Conservation (phyloP, 2,888 invertebrate species). For the Heteropelma amictum region DNA sequence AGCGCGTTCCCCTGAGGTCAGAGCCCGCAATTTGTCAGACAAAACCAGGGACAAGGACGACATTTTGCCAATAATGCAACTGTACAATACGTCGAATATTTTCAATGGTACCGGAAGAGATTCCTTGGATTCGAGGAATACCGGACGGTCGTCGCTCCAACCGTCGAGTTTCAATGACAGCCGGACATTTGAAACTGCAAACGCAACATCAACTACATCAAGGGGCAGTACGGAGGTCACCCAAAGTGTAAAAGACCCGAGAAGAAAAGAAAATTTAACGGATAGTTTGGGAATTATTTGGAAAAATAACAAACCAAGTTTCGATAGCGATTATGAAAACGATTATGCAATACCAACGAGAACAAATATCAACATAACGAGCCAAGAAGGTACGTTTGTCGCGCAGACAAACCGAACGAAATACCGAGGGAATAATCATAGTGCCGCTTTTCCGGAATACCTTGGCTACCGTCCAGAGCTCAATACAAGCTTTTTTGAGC, state of each 20-base stretch:
- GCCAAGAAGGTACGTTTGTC: constrained; percentile 5
- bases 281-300: constrained; percentile 61
- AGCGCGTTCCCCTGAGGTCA: constrained; percentile 70
- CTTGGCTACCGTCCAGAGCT: constrained; percentile 65
- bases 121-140: constrained; percentile 22
- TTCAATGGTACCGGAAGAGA: constrained; percentile 68
- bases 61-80: constrained; percentile 74
- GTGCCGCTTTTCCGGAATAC: constrained; percentile 66
- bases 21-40: constrained; percentile 70
- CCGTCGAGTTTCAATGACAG: constrained; percentile 40
- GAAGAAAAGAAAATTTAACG: constrained; percentile 64
- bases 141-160: neutral
- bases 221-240: constrained; percentile 66
- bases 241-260: constrained; percentile 27
- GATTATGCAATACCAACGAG: constrained; percentile 37
- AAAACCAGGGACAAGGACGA: constrained; percentile 72
- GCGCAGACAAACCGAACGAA: constrained; percentile 60
- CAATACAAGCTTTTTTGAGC: constrained; percentile 68
- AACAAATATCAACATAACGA: constrained; percentile 40
- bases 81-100: constrained; percentile 74
- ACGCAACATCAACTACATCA: constrained; percentile 66
- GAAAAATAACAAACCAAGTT: constrained; percentile 61
- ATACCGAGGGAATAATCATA: constrained; percentile 65
- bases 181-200: constrained; percentile 63
- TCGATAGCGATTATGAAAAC: constrained; percentile 51